Base-by-base conservation (phyloP, 2,888 invertebrate genomes). In the Aporophyla lueneburgensis region DNA sequence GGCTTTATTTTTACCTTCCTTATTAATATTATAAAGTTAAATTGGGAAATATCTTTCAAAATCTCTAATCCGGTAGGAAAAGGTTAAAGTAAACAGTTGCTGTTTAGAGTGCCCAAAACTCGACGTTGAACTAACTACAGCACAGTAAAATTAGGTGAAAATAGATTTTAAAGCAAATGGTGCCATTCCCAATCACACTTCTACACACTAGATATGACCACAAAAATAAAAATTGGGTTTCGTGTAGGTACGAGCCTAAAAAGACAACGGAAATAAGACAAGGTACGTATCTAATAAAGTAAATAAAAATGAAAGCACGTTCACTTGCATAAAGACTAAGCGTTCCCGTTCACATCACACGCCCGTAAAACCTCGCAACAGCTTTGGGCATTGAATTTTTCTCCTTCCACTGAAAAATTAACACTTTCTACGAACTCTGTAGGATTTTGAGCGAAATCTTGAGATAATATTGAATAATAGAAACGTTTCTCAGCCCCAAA, bases 331-430 rank as follows among this genome's bases (percentile, higher is more conserved):
- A 43, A 53, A 24, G 5, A 43, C 19, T 12, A 51, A 53, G 21
- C 71, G 43, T 71, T n/a, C 24, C 12, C 63, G 68, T 27, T 16
- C 81, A 27, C 1, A 84, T 76, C 80, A 71, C 6, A 0, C 5
- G 0, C 46, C 78, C 86, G 90, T 92, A 75, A 84, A 56, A 87
- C 83, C 73, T 33, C 69, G n/a, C 65, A 67, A 70, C 75, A 54
- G 74, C 79, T 83, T 84, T 63, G 81, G 82, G 85, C 87, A 89
- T 90, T 90, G 91, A 90, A 93, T 92, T 92, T 92, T 93, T 91
- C 92, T 92, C 91, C 87, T 86, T 88, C 82, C 90, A 88, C 89
- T 95, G 93, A 94, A 95, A 95, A 95, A 94, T 95, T 94, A 94
- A 95, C 94, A 94, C 93, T 94, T 93, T 89, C 91, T 71, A 82